Evolutionary conservation across 2,888 invertebrate genomes (phyloP).

Genomic region (Dryomyza anilis): DNA sequence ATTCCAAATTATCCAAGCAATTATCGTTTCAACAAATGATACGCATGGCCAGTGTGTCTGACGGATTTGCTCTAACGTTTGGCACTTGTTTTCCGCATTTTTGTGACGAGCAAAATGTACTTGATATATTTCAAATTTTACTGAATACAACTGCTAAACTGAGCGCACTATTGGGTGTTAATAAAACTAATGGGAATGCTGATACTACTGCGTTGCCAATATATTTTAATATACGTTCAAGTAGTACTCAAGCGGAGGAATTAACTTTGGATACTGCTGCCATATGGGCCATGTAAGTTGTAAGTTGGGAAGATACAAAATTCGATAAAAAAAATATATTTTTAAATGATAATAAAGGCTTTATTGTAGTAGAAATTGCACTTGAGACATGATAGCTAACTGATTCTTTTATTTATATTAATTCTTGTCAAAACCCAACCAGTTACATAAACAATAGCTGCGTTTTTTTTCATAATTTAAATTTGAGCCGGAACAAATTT

Average conservation of each 20-base stretch:
- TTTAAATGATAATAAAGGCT: not conserved
- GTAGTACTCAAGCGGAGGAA: not conserved
- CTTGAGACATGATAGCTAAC: too few relatives aligned
- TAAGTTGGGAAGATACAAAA: too few relatives aligned
- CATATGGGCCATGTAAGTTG: not conserved
- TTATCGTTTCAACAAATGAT: too few relatives aligned
- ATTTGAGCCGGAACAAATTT: too few relatives aligned
- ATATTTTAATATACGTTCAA: not conserved
- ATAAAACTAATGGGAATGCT: not conserved
- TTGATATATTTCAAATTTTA: not conserved
- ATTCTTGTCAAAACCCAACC: too few relatives aligned
- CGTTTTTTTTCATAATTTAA: too few relatives aligned
- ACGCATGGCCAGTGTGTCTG: not conserved
- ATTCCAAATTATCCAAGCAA: not conserved
- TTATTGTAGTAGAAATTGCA: not conserved
- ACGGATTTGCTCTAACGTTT: constrained; percentile 30
- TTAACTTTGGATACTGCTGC: not conserved
- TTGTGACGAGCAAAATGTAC: constrained; percentile 34
- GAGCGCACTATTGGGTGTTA: not conserved
- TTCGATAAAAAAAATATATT: too few relatives aligned
- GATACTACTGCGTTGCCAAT: not conserved
- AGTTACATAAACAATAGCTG: too few relatives aligned
- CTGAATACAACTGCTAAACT: not conserved
- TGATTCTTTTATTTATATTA: too few relatives aligned
- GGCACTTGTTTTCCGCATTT: constrained; percentile 45